phyloP scores from a whole-genome alignment of 2,888 invertebrate species.

The Clepsis dumicolana region DNA sequence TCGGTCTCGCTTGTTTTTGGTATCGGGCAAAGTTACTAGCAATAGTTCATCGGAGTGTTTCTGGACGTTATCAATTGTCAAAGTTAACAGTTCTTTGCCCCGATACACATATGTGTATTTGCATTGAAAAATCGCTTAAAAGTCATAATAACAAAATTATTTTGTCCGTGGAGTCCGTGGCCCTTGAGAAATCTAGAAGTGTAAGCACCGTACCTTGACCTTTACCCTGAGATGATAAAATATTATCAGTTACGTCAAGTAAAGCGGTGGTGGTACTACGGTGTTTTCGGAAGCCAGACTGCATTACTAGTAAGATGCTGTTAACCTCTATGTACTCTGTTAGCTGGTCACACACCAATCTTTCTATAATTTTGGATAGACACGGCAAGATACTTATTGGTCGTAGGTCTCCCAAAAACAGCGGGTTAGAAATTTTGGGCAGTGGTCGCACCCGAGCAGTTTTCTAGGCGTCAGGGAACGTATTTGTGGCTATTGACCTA shows the following conservation, averaged over 20 bases:
- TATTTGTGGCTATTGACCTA: neutral
- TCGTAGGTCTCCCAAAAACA: neutral
- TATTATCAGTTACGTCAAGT: neutral
- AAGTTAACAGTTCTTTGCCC: too few relatives aligned
- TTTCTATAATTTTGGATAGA: neutral
- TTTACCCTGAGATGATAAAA: neutral
- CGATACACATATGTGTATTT: too few relatives aligned
- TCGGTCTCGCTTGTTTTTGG: neutral
- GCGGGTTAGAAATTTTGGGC: neutral
- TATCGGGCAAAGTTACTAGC: slow-evolving; percentile 1
- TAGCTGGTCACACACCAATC: neutral
- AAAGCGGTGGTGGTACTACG: neutral
- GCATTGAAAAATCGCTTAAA: too few relatives aligned
- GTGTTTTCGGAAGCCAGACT: neutral
- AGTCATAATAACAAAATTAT: too few relatives aligned
- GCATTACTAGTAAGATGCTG: neutral
- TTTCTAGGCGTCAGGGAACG: neutral
- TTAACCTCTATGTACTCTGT: neutral
- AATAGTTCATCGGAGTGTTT: neutral
- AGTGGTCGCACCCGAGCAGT: neutral
- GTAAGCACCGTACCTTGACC: neutral
- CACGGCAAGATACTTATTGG: neutral
- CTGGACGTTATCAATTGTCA: neutral
- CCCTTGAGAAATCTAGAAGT: too few relatives aligned
- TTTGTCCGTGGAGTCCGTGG: too few relatives aligned